A percentile compares a stretch with the other conserved stretches of the same genome.
These are phyloP conservation scores for Drepana falcataria DNA, from an alignment of 2,888 invertebrate species.

Conservation along the genomic window DNA sequence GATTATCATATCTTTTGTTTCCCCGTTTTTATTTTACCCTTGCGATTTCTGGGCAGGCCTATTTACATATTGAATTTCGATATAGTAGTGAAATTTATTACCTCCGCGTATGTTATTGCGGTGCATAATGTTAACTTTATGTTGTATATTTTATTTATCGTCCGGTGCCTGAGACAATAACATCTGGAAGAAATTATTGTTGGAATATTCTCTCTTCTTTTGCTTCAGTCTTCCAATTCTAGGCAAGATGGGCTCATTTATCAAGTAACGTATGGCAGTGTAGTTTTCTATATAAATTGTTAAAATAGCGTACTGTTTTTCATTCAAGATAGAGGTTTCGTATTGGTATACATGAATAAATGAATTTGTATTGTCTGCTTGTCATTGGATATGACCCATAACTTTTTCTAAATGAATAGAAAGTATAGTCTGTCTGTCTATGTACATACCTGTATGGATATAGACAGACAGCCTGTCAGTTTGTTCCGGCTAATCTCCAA, in stretches of 20 bases:
- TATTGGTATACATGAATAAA: no score
- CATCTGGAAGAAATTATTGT: slow-evolving; percentile 30
- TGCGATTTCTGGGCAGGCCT: slow-evolving; percentile 56
- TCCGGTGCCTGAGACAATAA: slow-evolving; percentile 14
- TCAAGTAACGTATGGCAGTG: background rate
- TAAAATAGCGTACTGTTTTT: no score
- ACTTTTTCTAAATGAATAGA: no score
- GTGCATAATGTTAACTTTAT: slow-evolving; percentile 45
- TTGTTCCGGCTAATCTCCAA: no score
- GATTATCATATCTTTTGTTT: slow-evolving; percentile 72
- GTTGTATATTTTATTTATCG: slow-evolving; percentile 42
- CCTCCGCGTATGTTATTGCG: slow-evolving; percentile 46
- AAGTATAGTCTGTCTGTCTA: no score
- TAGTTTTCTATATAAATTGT: no score
- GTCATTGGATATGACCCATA: no score
- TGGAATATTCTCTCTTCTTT: slow-evolving; percentile 19
- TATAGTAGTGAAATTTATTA: slow-evolving; percentile 67
- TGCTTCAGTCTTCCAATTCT: slow-evolving; percentile 7
- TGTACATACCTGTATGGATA: no score
- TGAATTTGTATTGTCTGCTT: no score
- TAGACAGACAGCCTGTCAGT: no score
- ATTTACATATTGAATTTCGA: slow-evolving; percentile 73
- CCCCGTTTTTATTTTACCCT: slow-evolving; percentile 63
- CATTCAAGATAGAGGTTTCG: no score
- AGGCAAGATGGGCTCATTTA: background rate